These are phyloP conservation scores for Capitulum mitella DNA, from an alignment of 2,888 invertebrate species.

Conservation along the genomic window DNA sequence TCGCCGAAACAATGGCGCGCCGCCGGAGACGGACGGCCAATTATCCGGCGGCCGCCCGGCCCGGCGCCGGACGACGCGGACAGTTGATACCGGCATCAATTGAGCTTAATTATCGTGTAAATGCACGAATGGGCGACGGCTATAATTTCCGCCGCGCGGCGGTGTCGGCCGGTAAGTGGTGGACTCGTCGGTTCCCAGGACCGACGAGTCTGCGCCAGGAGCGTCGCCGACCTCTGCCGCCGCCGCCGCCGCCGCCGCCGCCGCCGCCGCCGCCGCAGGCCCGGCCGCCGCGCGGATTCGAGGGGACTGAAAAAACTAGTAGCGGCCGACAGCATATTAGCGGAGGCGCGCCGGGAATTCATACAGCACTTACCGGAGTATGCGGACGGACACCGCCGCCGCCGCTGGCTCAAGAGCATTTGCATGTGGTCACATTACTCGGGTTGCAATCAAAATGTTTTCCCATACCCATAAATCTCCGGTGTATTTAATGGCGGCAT, in stretches of 20 bases:
- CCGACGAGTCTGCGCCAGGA: no score
- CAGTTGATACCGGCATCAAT: conserved; percentile 1
- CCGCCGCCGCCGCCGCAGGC: neutral
- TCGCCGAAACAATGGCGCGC: neutral
- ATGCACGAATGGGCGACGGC: neutral
- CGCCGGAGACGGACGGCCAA: neutral
- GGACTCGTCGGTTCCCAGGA: neutral
- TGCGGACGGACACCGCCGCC: neutral
- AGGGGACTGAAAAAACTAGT: neutral
- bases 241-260: neutral
- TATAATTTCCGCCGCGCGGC: neutral
- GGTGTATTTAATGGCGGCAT: neutral
- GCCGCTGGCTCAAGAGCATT: neutral
- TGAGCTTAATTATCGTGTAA: neutral
- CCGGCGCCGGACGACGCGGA: neutral
- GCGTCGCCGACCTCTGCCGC: no score
- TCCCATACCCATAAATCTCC: conserved; percentile 11
- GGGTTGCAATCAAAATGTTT: conserved; percentile 10
- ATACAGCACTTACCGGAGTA: neutral
- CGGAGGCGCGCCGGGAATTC: neutral
- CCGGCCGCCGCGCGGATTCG: no score
- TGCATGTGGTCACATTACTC: conserved; percentile 18
- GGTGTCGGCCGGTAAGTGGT: neutral
- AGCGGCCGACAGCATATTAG: neutral
- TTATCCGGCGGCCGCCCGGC: neutral